Conservation (phyloP, 2,797 vertebrate species). For the Glossophaga mutica region DNA sequence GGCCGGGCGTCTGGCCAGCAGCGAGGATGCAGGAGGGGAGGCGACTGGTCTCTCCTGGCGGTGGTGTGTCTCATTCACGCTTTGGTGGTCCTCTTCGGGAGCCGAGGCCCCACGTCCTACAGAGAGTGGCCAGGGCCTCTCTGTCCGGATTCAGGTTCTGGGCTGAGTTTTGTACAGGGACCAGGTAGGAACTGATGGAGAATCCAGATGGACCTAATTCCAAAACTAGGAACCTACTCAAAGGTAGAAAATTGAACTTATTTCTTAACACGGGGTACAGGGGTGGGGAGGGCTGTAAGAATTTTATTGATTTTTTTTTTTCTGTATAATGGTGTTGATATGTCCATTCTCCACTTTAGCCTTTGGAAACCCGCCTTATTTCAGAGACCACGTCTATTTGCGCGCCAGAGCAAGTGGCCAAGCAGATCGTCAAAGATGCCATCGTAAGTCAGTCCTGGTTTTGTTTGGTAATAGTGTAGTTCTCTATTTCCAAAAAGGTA, state of each 20-base stretch:
- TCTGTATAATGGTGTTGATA: background rate
- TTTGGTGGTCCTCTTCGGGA: no score
- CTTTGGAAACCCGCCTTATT: conserved; percentile 95
- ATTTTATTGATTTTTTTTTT: background rate
- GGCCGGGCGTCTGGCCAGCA: background rate
- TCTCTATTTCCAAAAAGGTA: background rate
- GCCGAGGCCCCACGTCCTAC: fast-evolving
- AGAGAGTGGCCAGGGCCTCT: background rate
- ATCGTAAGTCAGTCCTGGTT: conserved; percentile 87
- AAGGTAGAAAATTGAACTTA: background rate
- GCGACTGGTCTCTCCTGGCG: background rate
- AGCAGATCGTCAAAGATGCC: conserved; percentile 93
- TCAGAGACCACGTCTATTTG: conserved; percentile 95
- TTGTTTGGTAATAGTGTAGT: background rate
- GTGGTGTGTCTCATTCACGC: background rate
- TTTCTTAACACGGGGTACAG: background rate
- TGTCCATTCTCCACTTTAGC: conserved; percentile 79
- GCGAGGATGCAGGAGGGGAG: background rate
- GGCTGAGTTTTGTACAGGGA: background rate
- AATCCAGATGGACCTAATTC: background rate
- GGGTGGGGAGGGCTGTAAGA: background rate
- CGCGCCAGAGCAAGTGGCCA: conserved; percentile 96
- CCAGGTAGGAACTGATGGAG: background rate
- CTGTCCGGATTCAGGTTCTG: no score
- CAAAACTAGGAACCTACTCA: background rate